Conservation (phyloP, 2,113 vertebrate genomes). For the Ovibos moschatus region DNA sequence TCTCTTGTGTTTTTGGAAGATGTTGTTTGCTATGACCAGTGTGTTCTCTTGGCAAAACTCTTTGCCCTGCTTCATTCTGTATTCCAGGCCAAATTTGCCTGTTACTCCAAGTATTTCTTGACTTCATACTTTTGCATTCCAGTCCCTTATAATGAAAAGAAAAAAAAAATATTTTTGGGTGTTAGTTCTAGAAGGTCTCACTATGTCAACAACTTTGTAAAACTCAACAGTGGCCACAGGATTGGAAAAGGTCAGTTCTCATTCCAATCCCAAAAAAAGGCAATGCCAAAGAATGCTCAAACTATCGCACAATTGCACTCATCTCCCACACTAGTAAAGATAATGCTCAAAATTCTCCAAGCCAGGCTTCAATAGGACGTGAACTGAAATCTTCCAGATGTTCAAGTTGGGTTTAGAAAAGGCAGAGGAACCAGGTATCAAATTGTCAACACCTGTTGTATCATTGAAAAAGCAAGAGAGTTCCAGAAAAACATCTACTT, state of each 20-base stretch:
- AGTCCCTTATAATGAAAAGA: not conserved
- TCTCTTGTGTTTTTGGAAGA: not conserved
- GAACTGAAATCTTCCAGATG: not conserved
- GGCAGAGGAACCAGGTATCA: not conserved
- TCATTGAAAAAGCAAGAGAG: not conserved
- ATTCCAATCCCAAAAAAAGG: not conserved
- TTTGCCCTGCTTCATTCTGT: not conserved
- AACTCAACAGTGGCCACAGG: not conserved
- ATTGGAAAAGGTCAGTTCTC: not conserved
- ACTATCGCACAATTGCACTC: fast-evolving
- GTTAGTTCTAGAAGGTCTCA: not conserved
- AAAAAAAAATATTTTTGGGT: not conserved
- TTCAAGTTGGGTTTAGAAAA: not conserved
- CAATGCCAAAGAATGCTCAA: not conserved
- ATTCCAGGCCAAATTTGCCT: not conserved
- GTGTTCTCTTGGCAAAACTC: not conserved
- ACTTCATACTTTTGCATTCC: not conserved
- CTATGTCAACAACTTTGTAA: not conserved
- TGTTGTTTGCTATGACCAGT: not conserved
- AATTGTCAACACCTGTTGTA: not conserved
- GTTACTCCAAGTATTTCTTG: not conserved
- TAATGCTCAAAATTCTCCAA: not conserved
- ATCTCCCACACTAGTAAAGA: not conserved
- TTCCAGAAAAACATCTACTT: not conserved
- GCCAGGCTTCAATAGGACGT: not conserved